These are phyloP conservation scores for Lochmaea capreae DNA, from an alignment of 2,888 invertebrate species.

Conservation along the genomic window DNA sequence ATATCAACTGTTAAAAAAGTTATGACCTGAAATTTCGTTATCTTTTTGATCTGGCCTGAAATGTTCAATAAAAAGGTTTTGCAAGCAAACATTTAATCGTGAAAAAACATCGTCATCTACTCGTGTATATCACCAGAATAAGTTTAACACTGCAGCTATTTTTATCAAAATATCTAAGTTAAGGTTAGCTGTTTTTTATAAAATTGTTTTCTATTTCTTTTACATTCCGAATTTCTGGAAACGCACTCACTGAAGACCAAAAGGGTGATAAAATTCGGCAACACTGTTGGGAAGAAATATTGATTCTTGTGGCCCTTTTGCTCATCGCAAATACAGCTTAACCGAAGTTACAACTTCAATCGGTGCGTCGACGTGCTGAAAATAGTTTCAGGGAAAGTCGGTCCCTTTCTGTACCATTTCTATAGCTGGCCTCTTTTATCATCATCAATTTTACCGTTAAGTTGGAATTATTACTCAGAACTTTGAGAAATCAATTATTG, in stretches of 20 bases:
- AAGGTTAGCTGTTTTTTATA: too few species aligned
- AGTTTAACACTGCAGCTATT: too few species aligned
- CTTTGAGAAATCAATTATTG: background rate
- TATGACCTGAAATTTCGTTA: too few species aligned
- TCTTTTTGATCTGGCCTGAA: too few species aligned
- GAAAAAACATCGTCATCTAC: too few species aligned
- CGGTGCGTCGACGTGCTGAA: conserved; percentile 46
- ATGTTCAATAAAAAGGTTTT: too few species aligned
- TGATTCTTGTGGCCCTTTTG: conserved; percentile 60
- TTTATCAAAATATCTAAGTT: too few species aligned
- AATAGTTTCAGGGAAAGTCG: conserved; percentile 39
- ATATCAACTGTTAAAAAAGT: too few species aligned
- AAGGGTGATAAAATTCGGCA: conserved; percentile 35
- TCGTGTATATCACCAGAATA: too few species aligned
- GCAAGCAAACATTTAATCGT: too few species aligned
- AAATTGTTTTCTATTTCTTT: too few species aligned
- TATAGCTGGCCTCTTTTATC: conserved; percentile 17
- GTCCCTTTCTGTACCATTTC: conserved; percentile 24
- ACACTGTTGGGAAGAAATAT: conserved; percentile 59
- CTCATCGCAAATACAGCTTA: conserved; percentile 52
- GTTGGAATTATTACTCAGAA: conserved; percentile 10
- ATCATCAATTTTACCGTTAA: conserved; percentile 14
- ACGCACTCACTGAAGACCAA: background rate
- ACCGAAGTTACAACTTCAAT: conserved; percentile 53
- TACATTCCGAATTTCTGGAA: too few species aligned